Percentiles rank a stretch among this genome's conserved stretches.
These are phyloP conservation scores for Momotus momota DNA, from an alignment of 2,797 vertebrate species.

Conservation along the genomic window DNA sequence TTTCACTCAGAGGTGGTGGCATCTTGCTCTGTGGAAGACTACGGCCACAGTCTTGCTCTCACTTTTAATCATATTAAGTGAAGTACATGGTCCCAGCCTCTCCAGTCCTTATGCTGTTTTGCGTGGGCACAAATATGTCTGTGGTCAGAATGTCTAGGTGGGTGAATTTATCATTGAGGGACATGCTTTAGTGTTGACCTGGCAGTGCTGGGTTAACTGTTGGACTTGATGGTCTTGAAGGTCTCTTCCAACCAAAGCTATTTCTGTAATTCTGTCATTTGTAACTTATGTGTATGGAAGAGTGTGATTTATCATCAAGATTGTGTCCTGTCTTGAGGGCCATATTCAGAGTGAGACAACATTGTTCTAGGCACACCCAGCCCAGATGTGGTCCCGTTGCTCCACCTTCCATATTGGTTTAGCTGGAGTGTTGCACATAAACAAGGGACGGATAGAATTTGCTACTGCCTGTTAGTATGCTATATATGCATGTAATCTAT, in stretches of 20 bases:
- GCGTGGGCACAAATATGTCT: background rate
- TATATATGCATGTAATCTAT: too few relatives aligned
- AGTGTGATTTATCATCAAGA: background rate
- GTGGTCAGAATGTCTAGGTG: background rate
- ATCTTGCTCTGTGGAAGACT: background rate
- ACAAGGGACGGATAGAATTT: background rate
- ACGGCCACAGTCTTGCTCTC: background rate
- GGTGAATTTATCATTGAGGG: background rate
- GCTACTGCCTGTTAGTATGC: background rate
- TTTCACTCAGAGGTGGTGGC: background rate
- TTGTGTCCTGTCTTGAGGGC: background rate
- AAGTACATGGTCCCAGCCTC: background rate
- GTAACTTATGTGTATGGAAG: background rate
- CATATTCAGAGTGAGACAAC: rapidly evolving
- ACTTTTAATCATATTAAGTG: background rate
- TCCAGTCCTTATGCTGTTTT: background rate
- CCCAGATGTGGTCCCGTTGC: background rate
- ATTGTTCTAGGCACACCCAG: background rate
- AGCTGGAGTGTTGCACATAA: background rate
- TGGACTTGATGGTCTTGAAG: too few relatives aligned
- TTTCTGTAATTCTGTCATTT: too few relatives aligned
- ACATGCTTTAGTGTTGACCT: too few relatives aligned
- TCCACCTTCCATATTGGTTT: background rate
- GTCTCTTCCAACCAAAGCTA: too few relatives aligned
- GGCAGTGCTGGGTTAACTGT: too few relatives aligned